Base-by-base conservation (phyloP, 2,113 vertebrate species). In the Trinectes maculatus region DNA sequence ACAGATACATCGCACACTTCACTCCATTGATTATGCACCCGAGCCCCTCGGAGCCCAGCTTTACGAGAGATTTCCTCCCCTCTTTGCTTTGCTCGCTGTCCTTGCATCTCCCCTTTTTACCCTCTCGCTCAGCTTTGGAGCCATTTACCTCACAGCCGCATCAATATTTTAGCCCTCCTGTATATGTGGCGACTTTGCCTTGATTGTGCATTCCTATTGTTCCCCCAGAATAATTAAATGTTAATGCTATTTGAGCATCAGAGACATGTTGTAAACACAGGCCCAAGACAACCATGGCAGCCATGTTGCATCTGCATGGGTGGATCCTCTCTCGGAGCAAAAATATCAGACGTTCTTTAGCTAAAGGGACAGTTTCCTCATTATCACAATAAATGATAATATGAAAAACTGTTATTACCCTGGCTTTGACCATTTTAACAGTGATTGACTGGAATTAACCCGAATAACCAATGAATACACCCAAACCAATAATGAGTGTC, bases 1-100 rank as follows among this genome's bases (percentile, higher is more conserved):
- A 78, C 84, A 86, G 86, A 86, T 86, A 87, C 91, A 88, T 83
- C 84, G 77, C 88, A 84, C 90, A 86, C 84, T 85, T 82, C 85
- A 83, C 84, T 90, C 90, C 91, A 89, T 90, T 88, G 91, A 90
- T 91, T 91, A 92, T 93, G 89, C 92, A 46, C 75, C 80, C 55
- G 49, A 87, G 87, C 80, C 82, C 91, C 83, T 83, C 75, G 73
- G 87, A 90, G 87, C 85, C 85, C 64, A 33, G 86, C 83, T 90
- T 83, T 90, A 92, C 91, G 88, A 89, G 86, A 67, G 49, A 83
- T 83, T 79, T 88, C 79, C 85, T 86, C 74, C 72, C 74, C 61
- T 85, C 60, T 72, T 70, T 37, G 76, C 64, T 52, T 70, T 68
- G 71, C 62, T 79, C 49, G 33, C 72, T 74, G 66, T 75, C 71